These are phyloP conservation scores for Acleris literana DNA, from an alignment of 2,888 invertebrate species.

Conservation along the genomic window DNA sequence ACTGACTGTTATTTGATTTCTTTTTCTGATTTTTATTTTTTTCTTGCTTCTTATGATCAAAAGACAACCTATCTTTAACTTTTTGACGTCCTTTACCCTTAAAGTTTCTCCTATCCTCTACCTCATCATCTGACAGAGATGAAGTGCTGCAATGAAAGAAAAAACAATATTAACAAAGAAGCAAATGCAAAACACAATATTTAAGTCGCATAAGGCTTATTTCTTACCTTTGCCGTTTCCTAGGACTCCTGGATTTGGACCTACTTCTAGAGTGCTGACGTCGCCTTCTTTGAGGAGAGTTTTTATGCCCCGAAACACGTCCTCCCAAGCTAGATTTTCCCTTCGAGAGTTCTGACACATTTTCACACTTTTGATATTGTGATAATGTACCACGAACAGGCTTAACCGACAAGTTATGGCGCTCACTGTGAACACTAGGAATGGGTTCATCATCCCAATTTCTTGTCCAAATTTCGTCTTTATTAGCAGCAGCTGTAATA, in stretches of 20 bases:
- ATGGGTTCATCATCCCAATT: constrained; percentile 98
- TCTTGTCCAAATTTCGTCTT: constrained; percentile 93
- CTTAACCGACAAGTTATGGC: constrained; percentile 86
- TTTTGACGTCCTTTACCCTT: constrained; percentile 77
- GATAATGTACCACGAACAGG: constrained; percentile 83
- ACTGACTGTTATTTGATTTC: constrained; percentile 86
- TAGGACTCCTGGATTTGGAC: constrained; percentile 78
- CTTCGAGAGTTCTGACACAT: constrained; percentile 55
- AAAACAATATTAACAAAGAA: constrained; percentile 4
- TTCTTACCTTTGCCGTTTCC: constrained; percentile 75
- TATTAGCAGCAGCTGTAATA: constrained; percentile 94
- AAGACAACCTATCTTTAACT: constrained; percentile 83
- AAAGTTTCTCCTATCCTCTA: constrained; percentile 74
- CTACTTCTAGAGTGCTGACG: constrained; percentile 66
- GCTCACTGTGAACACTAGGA: constrained; percentile 93
- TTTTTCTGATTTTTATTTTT: constrained; percentile 81
- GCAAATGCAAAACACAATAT: constrained; percentile 12
- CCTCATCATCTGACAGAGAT: constrained; percentile 80
- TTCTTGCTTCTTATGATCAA: constrained; percentile 70
- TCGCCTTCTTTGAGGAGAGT: constrained; percentile 66
- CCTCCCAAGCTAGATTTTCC: constrained; percentile 52
- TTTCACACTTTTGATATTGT: constrained; percentile 83
- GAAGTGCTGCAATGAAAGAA: constrained; percentile 72
- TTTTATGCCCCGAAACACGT: constrained; percentile 59
- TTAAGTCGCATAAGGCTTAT: constrained; percentile 4